Evolutionary conservation across 2,888 invertebrate genomes (phyloP).

Genomic region (Drosophila neutralis): DNA sequence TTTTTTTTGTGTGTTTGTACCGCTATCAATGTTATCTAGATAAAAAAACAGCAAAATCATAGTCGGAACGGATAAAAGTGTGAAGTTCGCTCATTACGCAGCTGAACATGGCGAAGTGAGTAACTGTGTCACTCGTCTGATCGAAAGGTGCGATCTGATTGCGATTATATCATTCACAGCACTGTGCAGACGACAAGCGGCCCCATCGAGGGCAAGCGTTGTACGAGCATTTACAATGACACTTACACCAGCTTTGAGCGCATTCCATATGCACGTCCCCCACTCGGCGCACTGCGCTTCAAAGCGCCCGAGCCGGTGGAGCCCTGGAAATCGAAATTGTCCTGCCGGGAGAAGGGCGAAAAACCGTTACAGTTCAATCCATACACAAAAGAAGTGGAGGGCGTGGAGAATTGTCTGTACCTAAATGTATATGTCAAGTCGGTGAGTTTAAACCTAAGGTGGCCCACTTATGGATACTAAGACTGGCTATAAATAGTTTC

Average conservation of each 20-base stretch:
- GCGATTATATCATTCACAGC: slow-evolving; percentile 12
- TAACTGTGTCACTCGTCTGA: neutral
- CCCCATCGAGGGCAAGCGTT: slow-evolving; percentile 70
- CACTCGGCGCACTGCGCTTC: slow-evolving; percentile 84
- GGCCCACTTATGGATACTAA: neutral
- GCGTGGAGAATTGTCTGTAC: slow-evolving; percentile 86
- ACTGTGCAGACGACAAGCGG: slow-evolving; percentile 70
- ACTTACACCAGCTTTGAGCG: slow-evolving; percentile 76
- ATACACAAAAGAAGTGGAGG: slow-evolving; percentile 77
- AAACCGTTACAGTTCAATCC: slow-evolving; percentile 82
- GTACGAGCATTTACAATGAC: slow-evolving; percentile 65
- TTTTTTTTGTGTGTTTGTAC: neutral
- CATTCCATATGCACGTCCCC: slow-evolving; percentile 81
- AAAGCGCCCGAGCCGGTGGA: slow-evolving; percentile 84
- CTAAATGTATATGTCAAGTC: slow-evolving; percentile 85
- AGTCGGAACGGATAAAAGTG: slow-evolving; percentile 1
- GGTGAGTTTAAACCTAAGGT: slow-evolving; percentile 54
- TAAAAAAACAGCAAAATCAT: slow-evolving; percentile 28
- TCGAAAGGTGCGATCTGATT: neutral
- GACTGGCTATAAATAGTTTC: neutral
- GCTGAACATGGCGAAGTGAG: slow-evolving; percentile 52
- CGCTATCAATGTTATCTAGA: slow-evolving; percentile 43
- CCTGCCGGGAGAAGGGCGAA: slow-evolving; percentile 82
- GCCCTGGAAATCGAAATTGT: slow-evolving; percentile 83
- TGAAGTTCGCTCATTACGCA: slow-evolving; percentile 14